Percentiles rank a stretch among this genome's conserved stretches.
Conservation (phyloP, 2,113 vertebrate species). For the Varanus salvator region DNA sequence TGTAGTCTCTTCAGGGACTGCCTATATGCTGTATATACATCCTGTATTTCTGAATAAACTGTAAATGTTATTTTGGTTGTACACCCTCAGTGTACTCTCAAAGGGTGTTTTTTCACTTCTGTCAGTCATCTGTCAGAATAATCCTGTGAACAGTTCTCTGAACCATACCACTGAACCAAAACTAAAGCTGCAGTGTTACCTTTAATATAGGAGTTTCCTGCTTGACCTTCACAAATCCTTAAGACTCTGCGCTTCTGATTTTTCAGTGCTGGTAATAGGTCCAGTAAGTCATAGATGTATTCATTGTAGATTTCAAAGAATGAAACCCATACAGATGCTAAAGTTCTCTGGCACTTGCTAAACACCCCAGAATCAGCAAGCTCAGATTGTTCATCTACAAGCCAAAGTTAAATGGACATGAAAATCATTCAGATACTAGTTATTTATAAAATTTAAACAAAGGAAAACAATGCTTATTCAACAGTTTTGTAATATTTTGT, state of each 20-base stretch:
- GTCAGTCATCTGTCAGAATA: no score
- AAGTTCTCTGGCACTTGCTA: conserved; percentile 44
- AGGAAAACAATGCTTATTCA: background rate
- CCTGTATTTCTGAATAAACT: no score
- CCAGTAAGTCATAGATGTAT: conserved; percentile 86
- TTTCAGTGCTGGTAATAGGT: conserved; percentile 70
- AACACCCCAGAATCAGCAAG: background rate
- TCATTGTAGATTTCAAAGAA: conserved; percentile 94
- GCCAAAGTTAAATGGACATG: conserved; percentile 18
- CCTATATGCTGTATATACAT: no score
- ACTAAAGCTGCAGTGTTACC: conserved; percentile 62
- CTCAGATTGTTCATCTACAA: conserved; percentile 36
- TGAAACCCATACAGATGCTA: conserved; percentile 86
- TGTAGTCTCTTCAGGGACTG: no score
- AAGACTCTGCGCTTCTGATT: conserved; percentile 80
- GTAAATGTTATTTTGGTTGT: no score
- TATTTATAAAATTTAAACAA: background rate
- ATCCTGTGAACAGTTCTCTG: background rate
- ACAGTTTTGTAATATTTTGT: background rate
- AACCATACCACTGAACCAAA: background rate
- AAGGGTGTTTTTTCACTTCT: no score
- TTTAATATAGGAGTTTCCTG: conserved; percentile 87
- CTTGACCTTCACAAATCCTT: conserved; percentile 86
- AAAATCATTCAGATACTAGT: background rate
- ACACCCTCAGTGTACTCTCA: no score